phyloP scores from a whole-genome alignment of 2,888 invertebrate genomes.

The Leptarthrus brevirostris region DNA sequence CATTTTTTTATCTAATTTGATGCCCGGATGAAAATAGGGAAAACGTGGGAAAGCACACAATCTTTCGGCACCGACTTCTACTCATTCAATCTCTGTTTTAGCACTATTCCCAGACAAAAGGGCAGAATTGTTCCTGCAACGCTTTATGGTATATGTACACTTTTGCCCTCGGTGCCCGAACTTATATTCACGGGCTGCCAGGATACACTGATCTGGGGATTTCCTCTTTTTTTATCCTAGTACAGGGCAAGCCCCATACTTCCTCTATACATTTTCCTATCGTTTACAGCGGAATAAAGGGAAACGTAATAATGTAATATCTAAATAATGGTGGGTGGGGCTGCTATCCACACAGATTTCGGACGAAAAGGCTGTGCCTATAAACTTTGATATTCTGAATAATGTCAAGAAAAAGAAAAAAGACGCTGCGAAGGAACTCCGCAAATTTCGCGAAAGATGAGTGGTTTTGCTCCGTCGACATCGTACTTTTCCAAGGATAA shows the following conservation, averaged over 20 bases:
- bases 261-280: slow-evolving; percentile 43
- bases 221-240: not conserved
- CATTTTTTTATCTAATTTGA: slow-evolving; percentile 45
- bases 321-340: slow-evolving; percentile 30
- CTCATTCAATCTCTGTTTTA: slow-evolving; percentile 35
- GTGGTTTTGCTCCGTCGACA: not conserved
- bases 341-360: slow-evolving; percentile 22
- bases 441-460: slow-evolving; percentile 7
- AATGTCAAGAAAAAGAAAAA: slow-evolving; percentile 18
- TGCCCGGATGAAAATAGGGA: not conserved
- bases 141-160: slow-evolving; percentile 2
- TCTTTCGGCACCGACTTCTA: not conserved
- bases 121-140: slow-evolving; percentile 16
- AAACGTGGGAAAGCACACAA: slow-evolving; percentile 24
- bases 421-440: not conserved
- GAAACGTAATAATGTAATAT: slow-evolving; percentile 46
- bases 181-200: not conserved
- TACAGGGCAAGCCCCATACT: not conserved
- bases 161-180: slow-evolving; percentile 4
- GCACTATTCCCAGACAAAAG: slow-evolving; percentile 16
- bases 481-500: slow-evolving; percentile 29
- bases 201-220: slow-evolving; percentile 21
- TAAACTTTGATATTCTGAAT: slow-evolving; percentile 39
- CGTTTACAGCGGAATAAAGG: slow-evolving; percentile 36
- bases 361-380: slow-evolving; percentile 18